Conservation (phyloP, 2,888 invertebrate genomes). For the Sinopyrophorus schimmeli region DNA sequence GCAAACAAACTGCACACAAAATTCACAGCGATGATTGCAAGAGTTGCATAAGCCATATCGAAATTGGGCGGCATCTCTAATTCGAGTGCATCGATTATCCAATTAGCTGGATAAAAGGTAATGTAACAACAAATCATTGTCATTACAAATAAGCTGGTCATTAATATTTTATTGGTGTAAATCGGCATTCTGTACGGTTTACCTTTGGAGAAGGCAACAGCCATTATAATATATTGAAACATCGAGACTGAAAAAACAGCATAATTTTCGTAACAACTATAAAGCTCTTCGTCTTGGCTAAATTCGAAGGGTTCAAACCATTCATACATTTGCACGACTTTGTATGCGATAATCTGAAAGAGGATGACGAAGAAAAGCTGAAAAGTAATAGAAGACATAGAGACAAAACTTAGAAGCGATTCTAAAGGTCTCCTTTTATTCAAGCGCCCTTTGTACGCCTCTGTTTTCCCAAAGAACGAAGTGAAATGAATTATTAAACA, state of each 20-base stretch:
- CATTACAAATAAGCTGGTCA: slow-evolving; percentile 56
- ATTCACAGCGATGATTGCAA: slow-evolving; percentile 58
- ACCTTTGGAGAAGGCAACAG: slow-evolving; percentile 67
- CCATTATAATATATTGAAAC: slow-evolving; percentile 69
- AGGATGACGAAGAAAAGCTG: slow-evolving; percentile 58
- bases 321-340: slow-evolving; percentile 57
- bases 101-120: slow-evolving; percentile 56
- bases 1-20: slow-evolving; percentile 61
- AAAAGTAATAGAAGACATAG: slow-evolving; percentile 58
- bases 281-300: slow-evolving; percentile 41
- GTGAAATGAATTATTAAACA: slow-evolving; percentile 65
- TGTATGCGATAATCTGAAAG: slow-evolving; percentile 57
- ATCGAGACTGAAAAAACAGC: slow-evolving; percentile 64
- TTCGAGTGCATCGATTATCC: slow-evolving; percentile 62
- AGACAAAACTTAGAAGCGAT: slow-evolving; percentile 58
- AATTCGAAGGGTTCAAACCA: slow-evolving; percentile 61
- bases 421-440: slow-evolving; percentile 60
- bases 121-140: slow-evolving; percentile 59
- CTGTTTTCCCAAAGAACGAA: slow-evolving; percentile 66
- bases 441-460: slow-evolving; percentile 56
- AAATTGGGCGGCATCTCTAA: slow-evolving; percentile 66
- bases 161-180: slow-evolving; percentile 62
- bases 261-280: slow-evolving; percentile 64
- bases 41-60: slow-evolving; percentile 51
- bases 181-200: slow-evolving; percentile 67